phyloP scores from a whole-genome alignment of 2,113 vertebrate genomes.

The Callipepla squamata region DNA sequence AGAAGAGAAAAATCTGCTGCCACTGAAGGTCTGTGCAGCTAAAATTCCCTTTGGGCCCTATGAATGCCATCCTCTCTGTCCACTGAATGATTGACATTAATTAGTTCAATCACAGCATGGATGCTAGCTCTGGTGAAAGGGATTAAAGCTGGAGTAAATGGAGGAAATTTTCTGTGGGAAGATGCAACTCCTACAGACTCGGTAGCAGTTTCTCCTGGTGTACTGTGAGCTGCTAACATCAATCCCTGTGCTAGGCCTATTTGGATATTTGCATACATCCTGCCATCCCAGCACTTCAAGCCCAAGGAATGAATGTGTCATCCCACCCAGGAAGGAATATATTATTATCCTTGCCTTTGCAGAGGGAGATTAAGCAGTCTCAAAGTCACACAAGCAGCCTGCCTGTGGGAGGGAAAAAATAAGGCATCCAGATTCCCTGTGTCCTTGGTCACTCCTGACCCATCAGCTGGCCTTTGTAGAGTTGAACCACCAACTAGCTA shows the following conservation, averaged over 20 bases:
- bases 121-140: not conserved
- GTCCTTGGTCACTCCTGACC: not conserved
- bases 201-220: not conserved
- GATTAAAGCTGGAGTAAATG: not conserved
- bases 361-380: not conserved
- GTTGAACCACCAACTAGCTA: not conserved
- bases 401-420: rapidly evolving
- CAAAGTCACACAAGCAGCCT: not conserved
- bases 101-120: slow-evolving; percentile 61
- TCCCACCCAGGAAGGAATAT: not conserved
- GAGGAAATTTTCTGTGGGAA: not conserved
- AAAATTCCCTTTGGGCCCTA: slow-evolving; percentile 15
- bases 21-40: not conserved
- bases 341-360: not conserved
- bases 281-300: not conserved
- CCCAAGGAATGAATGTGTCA: not conserved
- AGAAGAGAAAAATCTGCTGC: slow-evolving; percentile 32
- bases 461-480: not conserved
- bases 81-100: slow-evolving; percentile 55
- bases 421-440: not conserved
- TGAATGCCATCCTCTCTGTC: not conserved
- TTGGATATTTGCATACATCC: not conserved
- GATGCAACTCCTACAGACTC: not conserved
- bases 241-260: not conserved
- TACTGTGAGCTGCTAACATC: not conserved